Conservation (phyloP, 1,140 invertebrate species). For the Oryctes rhinoceros region DNA sequence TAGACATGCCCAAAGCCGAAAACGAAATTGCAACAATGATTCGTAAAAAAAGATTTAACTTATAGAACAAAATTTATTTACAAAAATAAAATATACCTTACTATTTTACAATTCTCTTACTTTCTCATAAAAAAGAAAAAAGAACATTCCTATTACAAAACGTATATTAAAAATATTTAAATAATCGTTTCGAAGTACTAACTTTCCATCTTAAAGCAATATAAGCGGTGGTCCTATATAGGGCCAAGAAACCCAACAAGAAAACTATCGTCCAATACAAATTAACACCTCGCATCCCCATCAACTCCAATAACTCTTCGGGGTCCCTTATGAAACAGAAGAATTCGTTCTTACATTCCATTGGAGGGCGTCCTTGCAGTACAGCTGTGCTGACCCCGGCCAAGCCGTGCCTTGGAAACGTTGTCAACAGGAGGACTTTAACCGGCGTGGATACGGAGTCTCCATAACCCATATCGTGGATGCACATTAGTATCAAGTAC, state of each 20-base stretch:
- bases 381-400: constrained; percentile 65
- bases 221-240: constrained; percentile 51
- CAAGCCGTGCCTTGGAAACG: constrained; percentile 67
- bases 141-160: no score
- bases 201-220: constrained; percentile 46
- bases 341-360: constrained; percentile 60
- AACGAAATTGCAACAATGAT: no score
- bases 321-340: constrained; percentile 66
- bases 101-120: no score
- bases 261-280: constrained; percentile 44
- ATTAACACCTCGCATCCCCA: constrained; percentile 51
- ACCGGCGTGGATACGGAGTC: constrained; percentile 63
- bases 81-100: no score
- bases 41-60: no score
- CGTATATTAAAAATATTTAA: no score
- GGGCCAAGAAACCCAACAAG: constrained; percentile 47
- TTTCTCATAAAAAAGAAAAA: no score
- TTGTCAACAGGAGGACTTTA: constrained; percentile 66
- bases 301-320: constrained; percentile 47
- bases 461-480: constrained; percentile 62
- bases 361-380: constrained; percentile 62
- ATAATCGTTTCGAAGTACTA: no score
- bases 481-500: neutral
- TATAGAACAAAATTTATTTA: no score
- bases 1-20: no score